These are phyloP conservation scores for Loris lydekkerianus DNA, from an alignment of 2,797 vertebrate genomes.

Conservation along the genomic window DNA sequence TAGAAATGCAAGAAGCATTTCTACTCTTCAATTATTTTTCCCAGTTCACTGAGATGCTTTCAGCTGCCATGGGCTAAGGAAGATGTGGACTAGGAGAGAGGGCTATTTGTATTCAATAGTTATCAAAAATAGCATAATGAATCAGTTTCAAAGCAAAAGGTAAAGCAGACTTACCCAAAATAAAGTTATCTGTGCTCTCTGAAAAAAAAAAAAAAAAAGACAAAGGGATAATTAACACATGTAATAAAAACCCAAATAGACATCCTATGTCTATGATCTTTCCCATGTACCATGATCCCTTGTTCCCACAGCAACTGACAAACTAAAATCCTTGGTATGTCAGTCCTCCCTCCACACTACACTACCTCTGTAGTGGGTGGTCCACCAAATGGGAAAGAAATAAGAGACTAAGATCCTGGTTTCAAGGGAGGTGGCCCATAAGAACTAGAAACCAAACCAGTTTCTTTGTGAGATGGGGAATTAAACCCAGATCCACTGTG, in stretches of 20 bases:
- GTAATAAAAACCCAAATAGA: slow-evolving; percentile 49
- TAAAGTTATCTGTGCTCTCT: slow-evolving; percentile 91
- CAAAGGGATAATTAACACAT: slow-evolving; percentile 83
- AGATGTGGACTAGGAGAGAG: background rate
- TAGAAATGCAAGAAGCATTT: background rate
- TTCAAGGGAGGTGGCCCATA: background rate
- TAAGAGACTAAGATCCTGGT: background rate
- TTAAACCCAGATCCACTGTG: background rate
- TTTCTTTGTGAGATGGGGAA: background rate
- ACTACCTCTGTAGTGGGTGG: background rate
- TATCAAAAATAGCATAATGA: background rate
- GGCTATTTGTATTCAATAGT: background rate
- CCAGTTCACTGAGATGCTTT: background rate
- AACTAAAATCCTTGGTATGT: background rate
- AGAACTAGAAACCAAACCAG: background rate
- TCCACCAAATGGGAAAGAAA: background rate
- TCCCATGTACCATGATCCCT: background rate
- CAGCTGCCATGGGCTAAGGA: background rate
- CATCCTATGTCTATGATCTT: background rate
- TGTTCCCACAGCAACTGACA: background rate
- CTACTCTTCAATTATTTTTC: background rate
- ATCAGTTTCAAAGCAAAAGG: slow-evolving; percentile 45
- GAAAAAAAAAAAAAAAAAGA: slow-evolving; percentile 82
- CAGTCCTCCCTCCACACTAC: rapidly evolving
- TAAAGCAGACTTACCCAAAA: slow-evolving; percentile 90